A percentile compares a stretch with the other conserved stretches of the same genome.
phyloP scores from a whole-genome alignment of 2,113 vertebrate species.

The Mus pahari region DNA sequence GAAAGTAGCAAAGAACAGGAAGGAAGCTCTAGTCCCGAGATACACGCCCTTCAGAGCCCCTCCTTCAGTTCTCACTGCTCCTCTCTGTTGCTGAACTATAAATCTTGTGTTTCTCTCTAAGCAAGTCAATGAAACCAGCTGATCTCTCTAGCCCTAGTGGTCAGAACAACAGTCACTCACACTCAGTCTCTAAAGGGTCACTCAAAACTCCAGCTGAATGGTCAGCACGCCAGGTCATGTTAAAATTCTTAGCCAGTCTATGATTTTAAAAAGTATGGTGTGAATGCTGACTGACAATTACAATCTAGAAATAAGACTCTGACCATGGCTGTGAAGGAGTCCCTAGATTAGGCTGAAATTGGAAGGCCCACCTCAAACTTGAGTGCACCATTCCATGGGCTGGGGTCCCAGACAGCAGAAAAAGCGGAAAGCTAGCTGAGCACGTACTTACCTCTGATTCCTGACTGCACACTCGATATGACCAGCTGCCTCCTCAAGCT shows the following conservation, averaged over 20 bases:
- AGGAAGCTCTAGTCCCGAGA: constrained; percentile 10
- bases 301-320: background rate
- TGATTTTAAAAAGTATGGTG: background rate
- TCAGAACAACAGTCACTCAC: background rate
- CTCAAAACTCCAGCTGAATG: background rate
- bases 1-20: background rate
- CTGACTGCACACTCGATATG: background rate
- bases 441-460: background rate
- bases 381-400: background rate
- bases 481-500: background rate
- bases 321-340: no score
- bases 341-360: background rate
- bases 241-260: background rate
- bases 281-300: background rate
- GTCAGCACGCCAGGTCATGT: background rate
- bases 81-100: background rate
- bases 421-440: background rate
- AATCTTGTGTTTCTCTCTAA: constrained; percentile 40
- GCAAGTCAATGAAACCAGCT: background rate
- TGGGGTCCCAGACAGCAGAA: background rate
- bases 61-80: background rate
- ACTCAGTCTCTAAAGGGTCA: no score
- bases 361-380: background rate
- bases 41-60: background rate
- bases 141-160: background rate